Percentiles rank a stretch among this genome's conserved stretches.
Evolutionary conservation across 2,797 vertebrate genomes (phyloP).

Genomic region (Crypturellus tataupa): DNA sequence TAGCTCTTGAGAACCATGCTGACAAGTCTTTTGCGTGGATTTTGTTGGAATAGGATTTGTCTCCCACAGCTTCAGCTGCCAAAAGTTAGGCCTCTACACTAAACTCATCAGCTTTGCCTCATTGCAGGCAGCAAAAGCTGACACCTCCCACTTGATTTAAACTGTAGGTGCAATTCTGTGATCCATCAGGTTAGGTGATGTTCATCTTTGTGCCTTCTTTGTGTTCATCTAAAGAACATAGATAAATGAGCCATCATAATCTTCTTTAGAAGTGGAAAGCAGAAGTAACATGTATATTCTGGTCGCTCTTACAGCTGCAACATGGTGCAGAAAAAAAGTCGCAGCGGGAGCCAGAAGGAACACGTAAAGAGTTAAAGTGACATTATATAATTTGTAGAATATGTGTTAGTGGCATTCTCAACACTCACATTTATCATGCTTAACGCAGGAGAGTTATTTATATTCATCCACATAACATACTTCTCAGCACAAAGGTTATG

Average conservation of each 20-base stretch:
- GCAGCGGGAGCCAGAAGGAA: background rate
- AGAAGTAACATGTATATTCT: background rate
- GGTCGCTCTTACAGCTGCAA: background rate
- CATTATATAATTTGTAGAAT: background rate
- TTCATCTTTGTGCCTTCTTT: too few species aligned
- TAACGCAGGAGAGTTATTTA: background rate
- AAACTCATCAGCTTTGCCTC: background rate
- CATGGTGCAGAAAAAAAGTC: background rate
- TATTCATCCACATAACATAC: fast-evolving
- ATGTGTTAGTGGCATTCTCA: background rate
- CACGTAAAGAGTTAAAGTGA: background rate
- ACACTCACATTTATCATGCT: background rate
- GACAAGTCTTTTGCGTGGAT: background rate
- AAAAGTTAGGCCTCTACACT: background rate
- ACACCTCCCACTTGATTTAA: background rate
- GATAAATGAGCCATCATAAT: background rate
- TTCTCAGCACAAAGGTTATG: background rate
- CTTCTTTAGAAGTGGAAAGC: background rate
- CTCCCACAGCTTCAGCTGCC: background rate
- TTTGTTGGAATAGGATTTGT: background rate
- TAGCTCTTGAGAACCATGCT: background rate
- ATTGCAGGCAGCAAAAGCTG: background rate
- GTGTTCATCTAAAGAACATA: background rate
- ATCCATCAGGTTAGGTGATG: background rate
- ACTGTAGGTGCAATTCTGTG: background rate